Percentiles rank a stretch among this genome's conserved stretches.
Conservation (phyloP, 1,140 invertebrate species). For the Muscidifurax raptorellus region DNA sequence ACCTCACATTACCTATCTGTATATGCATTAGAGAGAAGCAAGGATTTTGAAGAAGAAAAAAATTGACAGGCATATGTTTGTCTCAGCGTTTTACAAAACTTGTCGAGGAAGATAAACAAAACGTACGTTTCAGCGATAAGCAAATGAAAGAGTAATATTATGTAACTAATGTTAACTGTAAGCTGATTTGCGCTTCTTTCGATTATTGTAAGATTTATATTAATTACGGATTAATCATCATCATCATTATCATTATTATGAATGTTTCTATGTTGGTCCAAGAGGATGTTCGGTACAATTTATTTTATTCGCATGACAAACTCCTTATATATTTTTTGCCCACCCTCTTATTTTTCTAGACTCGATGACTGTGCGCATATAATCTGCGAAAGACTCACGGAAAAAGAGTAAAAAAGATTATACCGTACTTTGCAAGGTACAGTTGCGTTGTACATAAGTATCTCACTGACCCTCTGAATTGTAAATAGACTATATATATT, state of each 20-base stretch:
- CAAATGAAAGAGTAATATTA: neutral
- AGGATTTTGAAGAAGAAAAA: neutral
- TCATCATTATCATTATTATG: constrained; percentile 54
- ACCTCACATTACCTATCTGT: constrained; percentile 65
- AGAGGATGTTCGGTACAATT: constrained; percentile 2
- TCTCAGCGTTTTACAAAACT: neutral
- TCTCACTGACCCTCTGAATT: constrained; percentile 53
- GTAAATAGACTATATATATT: constrained; percentile 65
- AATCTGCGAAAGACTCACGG: constrained; percentile 35
- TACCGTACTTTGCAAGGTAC: constrained; percentile 65
- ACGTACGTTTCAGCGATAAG: neutral
- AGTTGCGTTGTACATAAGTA: constrained; percentile 69
- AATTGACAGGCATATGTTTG: neutral
- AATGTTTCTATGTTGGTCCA: constrained; percentile 25
- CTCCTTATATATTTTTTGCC: neutral
- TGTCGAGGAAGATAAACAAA: neutral
- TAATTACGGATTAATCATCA: constrained; percentile 54
- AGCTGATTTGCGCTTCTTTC: neutral
- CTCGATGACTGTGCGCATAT: constrained; percentile 56
- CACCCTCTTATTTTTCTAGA: constrained; percentile 1
- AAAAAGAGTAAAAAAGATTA: constrained; percentile 55
- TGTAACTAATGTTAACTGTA: constrained; percentile 18
- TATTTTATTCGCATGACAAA: constrained; percentile 20
- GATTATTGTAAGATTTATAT: constrained; percentile 28
- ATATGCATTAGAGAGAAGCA: constrained; percentile 54